Evolutionary conservation across 1,140 invertebrate species (phyloP), one percentile per base, ranked within the genome.

Genomic region (Globodera ellingtonae): DNA sequence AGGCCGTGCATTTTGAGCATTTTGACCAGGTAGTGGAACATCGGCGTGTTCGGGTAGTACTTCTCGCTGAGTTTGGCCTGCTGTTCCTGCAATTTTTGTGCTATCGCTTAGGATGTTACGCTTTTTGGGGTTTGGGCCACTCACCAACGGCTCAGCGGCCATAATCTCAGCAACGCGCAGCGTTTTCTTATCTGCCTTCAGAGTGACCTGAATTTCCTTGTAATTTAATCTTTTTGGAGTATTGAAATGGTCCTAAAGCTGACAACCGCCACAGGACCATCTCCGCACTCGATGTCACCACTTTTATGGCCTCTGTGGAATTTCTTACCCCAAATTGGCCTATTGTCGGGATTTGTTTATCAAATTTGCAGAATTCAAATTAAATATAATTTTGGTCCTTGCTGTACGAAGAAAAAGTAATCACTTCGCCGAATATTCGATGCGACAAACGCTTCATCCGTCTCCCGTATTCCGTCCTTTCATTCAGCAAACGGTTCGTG

Each of bases 21-120:
- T 78, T 89, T 89, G 7, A 87, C 89, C 15, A 89, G 72, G 76
- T 89, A 89, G 75, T 89, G 87, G 59, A 89, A 89, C 87, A 89
- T 89, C 21, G 87, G 87, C 73, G 80, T 74, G 77, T 89, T 89
- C 18, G 87, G 88, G 72, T 82, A 89, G 76, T 89, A 89, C 18
- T 83, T 75, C 46, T 78, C 71, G 44, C 76, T 78, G n/a, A 85
- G 82, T 24, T 84, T 78, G 62, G 84, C 85, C 62, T 80, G 83
- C 52, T 89, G 86, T 65, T 89, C 87, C 35, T 77, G 46, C 35
- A 76, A 13, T 62, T 18, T 18, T 18, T 18, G 10, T 35, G 35
- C 35, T 35, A 35, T 73, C 21, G 24, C 24, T 15, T 21, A 65
- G 15, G n/a, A 65, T n/a, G 15, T 7, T 72, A n/a, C n/a, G n/a